These are phyloP conservation scores for Incurvaria masculella DNA, from an alignment of 2,888 invertebrate species.

Conservation along the genomic window DNA sequence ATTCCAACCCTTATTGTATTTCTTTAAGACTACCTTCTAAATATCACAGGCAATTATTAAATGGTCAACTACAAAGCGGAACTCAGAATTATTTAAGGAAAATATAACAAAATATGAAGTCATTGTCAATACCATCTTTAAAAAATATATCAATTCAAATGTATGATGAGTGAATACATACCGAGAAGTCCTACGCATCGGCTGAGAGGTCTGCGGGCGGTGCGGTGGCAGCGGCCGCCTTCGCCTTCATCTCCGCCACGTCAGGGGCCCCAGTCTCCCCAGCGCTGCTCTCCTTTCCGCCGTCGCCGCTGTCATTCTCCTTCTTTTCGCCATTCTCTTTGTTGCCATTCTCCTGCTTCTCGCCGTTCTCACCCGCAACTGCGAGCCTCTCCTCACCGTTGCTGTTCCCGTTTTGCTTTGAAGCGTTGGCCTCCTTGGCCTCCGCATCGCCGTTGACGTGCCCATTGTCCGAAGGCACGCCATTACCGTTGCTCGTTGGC, in stretches of 20 bases:
- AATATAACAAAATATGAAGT: too few species aligned
- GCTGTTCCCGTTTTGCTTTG: constrained; percentile 24
- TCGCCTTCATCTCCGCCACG: constrained; percentile 51
- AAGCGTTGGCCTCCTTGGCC: constrained; percentile 8
- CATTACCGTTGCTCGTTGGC: constrained; percentile 3
- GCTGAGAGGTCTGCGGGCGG: constrained; percentile 48
- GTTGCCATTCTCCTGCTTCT: constrained; percentile 28
- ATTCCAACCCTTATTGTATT: too few species aligned
- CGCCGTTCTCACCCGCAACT: constrained; percentile 29
- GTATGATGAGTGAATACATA: too few species aligned
- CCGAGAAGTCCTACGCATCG: constrained; percentile 44
- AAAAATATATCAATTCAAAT: too few species aligned
- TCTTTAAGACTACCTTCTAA: too few species aligned
- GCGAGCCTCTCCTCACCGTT: constrained; percentile 24
- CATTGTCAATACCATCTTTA: too few species aligned
- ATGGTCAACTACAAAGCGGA: too few species aligned
- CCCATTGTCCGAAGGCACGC: constrained; percentile 25
- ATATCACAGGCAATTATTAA: too few species aligned
- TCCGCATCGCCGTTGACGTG: constrained; percentile 36
- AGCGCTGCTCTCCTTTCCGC: constrained; percentile 24
- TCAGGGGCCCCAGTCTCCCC: constrained; percentile 3
- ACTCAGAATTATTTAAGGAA: too few species aligned
- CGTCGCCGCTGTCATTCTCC: constrained; percentile 20
- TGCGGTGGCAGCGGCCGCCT: constrained; percentile 48
- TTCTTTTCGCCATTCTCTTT: constrained; percentile 21